Conservation (phyloP, 2,888 invertebrate genomes). For the Lepidocyrtinus sp. region DNA sequence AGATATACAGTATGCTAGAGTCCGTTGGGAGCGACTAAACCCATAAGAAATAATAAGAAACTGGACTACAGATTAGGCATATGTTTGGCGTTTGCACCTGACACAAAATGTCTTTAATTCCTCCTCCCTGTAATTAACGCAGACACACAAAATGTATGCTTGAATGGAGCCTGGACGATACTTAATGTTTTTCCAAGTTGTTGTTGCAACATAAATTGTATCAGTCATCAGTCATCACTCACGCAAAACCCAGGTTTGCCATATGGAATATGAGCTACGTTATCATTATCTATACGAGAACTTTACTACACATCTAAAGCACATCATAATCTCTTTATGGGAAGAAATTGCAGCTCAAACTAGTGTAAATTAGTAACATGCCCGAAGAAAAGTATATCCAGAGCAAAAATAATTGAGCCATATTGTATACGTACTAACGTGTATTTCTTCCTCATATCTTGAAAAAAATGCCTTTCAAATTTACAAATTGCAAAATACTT, state of each 20-base stretch:
- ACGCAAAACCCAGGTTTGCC: constrained; percentile 4
- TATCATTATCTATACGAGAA: neutral
- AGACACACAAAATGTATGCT: neutral
- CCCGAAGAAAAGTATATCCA: neutral
- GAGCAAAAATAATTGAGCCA: neutral
- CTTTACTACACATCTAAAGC: neutral
- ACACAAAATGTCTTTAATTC: constrained; percentile 17
- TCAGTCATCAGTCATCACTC: constrained; percentile 1
- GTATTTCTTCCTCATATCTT: neutral
- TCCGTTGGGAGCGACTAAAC: too few relatives aligned
- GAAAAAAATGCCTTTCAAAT: constrained; percentile 20
- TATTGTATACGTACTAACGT: neutral
- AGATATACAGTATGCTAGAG: too few relatives aligned
- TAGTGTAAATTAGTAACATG: neutral
- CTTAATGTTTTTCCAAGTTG: neutral
- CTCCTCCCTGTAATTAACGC: neutral
- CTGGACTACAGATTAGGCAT: too few relatives aligned
- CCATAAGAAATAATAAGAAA: neutral
- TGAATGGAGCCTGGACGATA: neutral
- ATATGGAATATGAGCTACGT: constrained; percentile 19
- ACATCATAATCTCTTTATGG: neutral
- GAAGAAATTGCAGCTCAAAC: neutral
- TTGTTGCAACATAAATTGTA: neutral
- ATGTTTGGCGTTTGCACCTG: too few relatives aligned
- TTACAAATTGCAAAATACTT: too few relatives aligned